A percentile compares a stretch with the other conserved stretches of the same genome.
phyloP scores from a whole-genome alignment of 37 sponge, comb jelly and placozoan genomes.

The Haliclona indistincta region DNA sequence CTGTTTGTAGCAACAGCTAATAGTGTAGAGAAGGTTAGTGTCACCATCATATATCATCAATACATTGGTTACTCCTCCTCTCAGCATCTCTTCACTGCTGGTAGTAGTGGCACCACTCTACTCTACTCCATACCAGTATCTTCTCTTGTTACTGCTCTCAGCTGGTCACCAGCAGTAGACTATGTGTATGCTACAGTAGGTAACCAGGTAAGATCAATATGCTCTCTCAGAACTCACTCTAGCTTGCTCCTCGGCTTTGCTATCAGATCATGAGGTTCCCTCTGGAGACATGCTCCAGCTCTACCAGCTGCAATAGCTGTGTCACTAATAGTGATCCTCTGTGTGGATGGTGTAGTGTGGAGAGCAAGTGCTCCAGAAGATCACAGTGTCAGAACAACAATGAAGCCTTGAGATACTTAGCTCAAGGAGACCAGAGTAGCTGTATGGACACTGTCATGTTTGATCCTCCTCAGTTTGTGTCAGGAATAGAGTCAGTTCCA shows the following conservation, averaged over 20 bases:
- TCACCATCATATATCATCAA: no score
- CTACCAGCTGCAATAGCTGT: conserved; percentile 45
- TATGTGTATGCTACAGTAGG: conserved; percentile 41
- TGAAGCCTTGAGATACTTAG: conserved; percentile 24
- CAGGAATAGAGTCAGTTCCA: neutral
- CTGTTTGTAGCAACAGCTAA: no score
- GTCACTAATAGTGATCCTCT: conserved; percentile 52
- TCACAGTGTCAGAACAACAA: conserved; percentile 63
- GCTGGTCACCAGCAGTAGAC: conserved; percentile 41
- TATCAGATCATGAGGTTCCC: conserved; percentile 52
- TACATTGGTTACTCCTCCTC: no score
- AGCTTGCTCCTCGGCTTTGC: no score
- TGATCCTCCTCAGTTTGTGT: conserved; percentile 10
- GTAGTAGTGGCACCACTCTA: no score
- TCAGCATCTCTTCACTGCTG: no score
- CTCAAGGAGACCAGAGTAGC: conserved; percentile 4
- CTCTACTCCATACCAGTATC: no score
- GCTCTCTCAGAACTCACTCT: neutral
- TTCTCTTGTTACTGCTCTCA: conserved; percentile 23
- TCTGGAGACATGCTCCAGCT: conserved; percentile 50
- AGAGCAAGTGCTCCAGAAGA: conserved; percentile 82
- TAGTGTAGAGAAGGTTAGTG: no score
- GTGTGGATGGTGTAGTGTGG: conserved; percentile 92
- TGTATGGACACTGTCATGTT: conserved; percentile 17
- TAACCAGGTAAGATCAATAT: conserved; percentile 4